phyloP scores from a whole-genome alignment of 2,797 vertebrate genomes.

The Knipowitschia caucasica region DNA sequence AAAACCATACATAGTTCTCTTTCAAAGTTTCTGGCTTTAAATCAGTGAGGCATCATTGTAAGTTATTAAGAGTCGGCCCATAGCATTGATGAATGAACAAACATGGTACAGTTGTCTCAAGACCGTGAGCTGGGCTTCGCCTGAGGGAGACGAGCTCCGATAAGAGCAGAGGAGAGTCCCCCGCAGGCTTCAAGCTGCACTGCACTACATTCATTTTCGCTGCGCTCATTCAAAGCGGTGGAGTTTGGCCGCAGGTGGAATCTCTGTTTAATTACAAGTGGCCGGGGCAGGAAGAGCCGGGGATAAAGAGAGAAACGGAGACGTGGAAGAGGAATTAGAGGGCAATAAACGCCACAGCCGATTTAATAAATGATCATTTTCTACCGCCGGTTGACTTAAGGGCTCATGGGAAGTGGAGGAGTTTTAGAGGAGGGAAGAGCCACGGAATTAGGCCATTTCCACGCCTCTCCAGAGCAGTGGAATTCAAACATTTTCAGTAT shows the following conservation, averaged over 20 bases:
- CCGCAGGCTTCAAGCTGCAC: conserved; percentile 51
- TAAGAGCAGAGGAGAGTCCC: conserved; percentile 55
- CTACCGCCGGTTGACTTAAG: conserved; percentile 43
- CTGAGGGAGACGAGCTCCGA: conserved; percentile 35
- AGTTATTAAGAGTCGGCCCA: conserved; percentile 23
- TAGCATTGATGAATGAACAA: conserved; percentile 50
- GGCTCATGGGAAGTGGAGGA: conserved; percentile 38
- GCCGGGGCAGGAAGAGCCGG: conserved; percentile 36
- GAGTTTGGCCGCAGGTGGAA: conserved; percentile 64
- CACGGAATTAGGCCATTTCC: conserved; percentile 38
- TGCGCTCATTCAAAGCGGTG: conserved; percentile 51
- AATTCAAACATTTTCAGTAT: too few species aligned
- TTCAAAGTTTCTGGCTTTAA: too few species aligned
- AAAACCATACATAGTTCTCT: too few species aligned
- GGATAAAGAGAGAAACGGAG: conserved; percentile 58
- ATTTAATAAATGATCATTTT: conserved; percentile 69
- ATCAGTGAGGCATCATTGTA: neutral
- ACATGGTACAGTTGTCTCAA: conserved; percentile 30
- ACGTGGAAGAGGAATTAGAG: conserved; percentile 65
- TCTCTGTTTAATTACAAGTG: conserved; percentile 62
- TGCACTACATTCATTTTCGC: conserved; percentile 51
- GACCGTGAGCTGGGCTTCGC: conserved; percentile 43
- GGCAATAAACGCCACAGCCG: conserved; percentile 66
- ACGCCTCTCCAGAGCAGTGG: conserved; percentile 8
- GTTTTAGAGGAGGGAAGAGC: conserved; percentile 25